phyloP scores from a whole-genome alignment of 2,797 vertebrate species.

The Luscinia luscinia region DNA sequence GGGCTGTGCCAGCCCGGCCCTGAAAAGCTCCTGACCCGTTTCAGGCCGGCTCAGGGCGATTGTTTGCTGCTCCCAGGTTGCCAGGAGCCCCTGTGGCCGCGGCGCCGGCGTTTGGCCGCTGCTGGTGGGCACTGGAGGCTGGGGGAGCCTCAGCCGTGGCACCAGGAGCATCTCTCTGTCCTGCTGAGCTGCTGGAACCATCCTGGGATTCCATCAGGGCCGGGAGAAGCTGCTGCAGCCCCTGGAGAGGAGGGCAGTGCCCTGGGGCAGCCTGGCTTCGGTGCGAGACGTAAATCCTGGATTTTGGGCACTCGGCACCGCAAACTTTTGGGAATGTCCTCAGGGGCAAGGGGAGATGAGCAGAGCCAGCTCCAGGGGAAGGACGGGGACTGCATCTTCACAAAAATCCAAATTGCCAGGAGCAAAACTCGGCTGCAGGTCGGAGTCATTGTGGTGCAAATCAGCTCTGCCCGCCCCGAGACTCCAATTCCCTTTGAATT shows the following conservation, averaged over 20 bases:
- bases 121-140: neutral
- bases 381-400: neutral
- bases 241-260: neutral
- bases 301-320: rapidly evolving
- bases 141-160: rapidly evolving
- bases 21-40: neutral
- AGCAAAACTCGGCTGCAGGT: rapidly evolving
- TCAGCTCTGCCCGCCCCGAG: neutral
- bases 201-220: too few relatives aligned
- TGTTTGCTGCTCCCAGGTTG: neutral
- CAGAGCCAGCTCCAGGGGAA: neutral
- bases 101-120: neutral
- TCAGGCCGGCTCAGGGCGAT: neutral
- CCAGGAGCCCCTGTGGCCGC: rapidly evolving
- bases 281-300: rapidly evolving
- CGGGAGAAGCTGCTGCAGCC: neutral
- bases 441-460: rapidly evolving
- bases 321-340: rapidly evolving
- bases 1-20: neutral
- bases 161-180: rapidly evolving
- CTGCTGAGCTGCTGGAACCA: too few relatives aligned
- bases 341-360: neutral
- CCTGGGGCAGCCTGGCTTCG: rapidly evolving
- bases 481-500: neutral
- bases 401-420: rapidly evolving